Evolutionary conservation across 2,113 vertebrate species (phyloP).

Genomic region (Pleuronectes platessa): DNA sequence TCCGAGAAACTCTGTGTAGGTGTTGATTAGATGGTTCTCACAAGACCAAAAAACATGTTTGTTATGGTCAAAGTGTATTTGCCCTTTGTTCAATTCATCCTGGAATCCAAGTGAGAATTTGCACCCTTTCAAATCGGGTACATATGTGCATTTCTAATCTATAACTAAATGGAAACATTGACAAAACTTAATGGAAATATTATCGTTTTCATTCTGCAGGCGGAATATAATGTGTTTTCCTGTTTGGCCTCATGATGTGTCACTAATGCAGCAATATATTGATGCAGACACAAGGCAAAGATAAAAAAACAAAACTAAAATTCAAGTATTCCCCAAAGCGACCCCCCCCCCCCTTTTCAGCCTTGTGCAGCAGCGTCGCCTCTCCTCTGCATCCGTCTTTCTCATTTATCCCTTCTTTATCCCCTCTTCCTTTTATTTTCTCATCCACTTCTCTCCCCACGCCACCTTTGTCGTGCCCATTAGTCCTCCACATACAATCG

Average conservation of each 20-base stretch:
- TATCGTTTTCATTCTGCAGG: background rate
- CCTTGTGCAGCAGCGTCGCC: background rate
- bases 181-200: background rate
- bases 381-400: background rate
- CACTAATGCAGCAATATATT: background rate
- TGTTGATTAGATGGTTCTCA: too few species aligned
- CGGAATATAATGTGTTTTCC: background rate
- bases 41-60: too few species aligned
- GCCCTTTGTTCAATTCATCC: too few species aligned
- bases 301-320: too few species aligned
- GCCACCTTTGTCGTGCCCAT: conserved; percentile 57
- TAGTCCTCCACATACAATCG: conserved; percentile 57
- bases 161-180: background rate
- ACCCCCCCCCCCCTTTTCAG: background rate
- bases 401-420: conserved; percentile 28
- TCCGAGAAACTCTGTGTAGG: too few species aligned
- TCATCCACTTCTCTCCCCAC: conserved; percentile 22
- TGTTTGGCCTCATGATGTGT: background rate
- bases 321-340: background rate
- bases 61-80: too few species aligned
- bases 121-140: background rate
- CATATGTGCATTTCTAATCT: background rate
- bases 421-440: conserved; percentile 35
- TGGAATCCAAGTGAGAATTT: too few species aligned
- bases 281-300: background rate